phyloP scores from a whole-genome alignment of 92 coral and sea anemone species.

The Palythoa grandis region DNA sequence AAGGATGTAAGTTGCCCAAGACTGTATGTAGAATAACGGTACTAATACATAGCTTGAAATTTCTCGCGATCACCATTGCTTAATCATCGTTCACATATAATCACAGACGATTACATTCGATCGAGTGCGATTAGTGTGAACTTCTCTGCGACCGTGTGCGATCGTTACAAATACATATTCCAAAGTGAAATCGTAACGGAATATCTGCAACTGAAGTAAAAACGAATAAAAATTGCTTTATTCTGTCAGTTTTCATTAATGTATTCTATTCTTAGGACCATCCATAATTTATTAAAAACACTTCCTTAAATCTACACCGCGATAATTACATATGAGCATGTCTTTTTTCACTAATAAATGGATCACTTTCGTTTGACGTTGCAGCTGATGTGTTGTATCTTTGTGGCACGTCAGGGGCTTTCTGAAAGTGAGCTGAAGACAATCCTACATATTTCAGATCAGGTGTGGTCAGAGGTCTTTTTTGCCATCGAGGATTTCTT shows the following conservation, averaged over 20 bases:
- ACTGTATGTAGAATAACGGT: not conserved
- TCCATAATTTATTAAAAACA: too few species aligned
- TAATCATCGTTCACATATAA: too few species aligned
- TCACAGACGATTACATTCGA: too few species aligned
- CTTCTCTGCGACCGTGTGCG: too few species aligned
- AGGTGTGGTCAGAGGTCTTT: constrained; percentile 84
- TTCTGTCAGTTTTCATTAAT: too few species aligned
- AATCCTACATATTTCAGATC: constrained; percentile 72
- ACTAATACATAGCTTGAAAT: not conserved
- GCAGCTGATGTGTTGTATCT: constrained; percentile 83
- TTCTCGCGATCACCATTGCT: not conserved
- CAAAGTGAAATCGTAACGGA: too few species aligned
- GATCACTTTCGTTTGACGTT: not conserved
- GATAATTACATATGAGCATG: not conserved
- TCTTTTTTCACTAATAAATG: not conserved
- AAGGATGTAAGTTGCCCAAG: constrained; percentile 67
- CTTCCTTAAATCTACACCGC: not conserved
- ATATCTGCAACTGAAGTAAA: too few species aligned
- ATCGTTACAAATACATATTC: too few species aligned
- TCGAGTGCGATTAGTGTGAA: too few species aligned
- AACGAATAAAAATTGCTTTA: too few species aligned
- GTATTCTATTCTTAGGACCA: too few species aligned
- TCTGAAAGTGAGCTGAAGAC: constrained; percentile 83
- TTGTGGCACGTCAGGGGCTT: constrained; percentile 83
- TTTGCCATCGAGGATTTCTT: constrained; percentile 89